Conservation (phyloP, 1,140 invertebrate genomes). For the Melipona quadrifasciata region DNA sequence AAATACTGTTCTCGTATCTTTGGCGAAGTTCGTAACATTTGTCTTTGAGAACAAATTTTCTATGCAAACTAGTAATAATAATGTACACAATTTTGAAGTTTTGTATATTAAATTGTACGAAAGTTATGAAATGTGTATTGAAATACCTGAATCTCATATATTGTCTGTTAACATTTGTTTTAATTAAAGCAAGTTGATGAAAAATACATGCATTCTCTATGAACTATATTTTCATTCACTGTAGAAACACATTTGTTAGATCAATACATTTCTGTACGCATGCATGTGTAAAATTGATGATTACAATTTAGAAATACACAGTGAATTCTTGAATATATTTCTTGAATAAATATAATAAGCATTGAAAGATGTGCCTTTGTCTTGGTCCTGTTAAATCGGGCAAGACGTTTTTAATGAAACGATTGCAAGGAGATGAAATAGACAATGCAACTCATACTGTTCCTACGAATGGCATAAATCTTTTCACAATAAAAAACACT, state of each 20-base stretch:
- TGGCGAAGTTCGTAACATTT: conserved; percentile 24
- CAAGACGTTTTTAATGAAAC: conserved; percentile 90
- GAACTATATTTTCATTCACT: not conserved
- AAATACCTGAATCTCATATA: not conserved
- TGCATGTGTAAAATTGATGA: not conserved
- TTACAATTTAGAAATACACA: not conserved
- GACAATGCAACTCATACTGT: conserved; percentile 89
- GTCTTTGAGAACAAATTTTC: conserved; percentile 1
- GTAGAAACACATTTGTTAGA: conserved; percentile 29
- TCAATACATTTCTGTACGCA: conserved; percentile 20
- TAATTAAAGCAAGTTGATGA: not conserved
- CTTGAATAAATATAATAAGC: not conserved
- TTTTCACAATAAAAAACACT: conserved; percentile 84
- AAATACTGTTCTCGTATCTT: conserved; percentile 36
- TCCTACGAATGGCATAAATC: conserved; percentile 89
- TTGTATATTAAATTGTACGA: conserved; percentile 38
- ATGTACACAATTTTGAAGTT: conserved; percentile 22
- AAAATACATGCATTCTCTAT: not conserved
- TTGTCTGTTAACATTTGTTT: conserved; percentile 17
- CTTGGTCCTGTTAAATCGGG: conserved; percentile 89
- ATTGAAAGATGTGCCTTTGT: conserved; percentile 84
- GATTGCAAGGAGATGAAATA: conserved; percentile 86
- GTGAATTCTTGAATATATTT: not conserved
- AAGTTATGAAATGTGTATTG: conserved; percentile 6
- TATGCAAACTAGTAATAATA: conserved; percentile 5